phyloP scores from a whole-genome alignment of 2,113 vertebrate species.

The Ceyx cyanopectus region DNA sequence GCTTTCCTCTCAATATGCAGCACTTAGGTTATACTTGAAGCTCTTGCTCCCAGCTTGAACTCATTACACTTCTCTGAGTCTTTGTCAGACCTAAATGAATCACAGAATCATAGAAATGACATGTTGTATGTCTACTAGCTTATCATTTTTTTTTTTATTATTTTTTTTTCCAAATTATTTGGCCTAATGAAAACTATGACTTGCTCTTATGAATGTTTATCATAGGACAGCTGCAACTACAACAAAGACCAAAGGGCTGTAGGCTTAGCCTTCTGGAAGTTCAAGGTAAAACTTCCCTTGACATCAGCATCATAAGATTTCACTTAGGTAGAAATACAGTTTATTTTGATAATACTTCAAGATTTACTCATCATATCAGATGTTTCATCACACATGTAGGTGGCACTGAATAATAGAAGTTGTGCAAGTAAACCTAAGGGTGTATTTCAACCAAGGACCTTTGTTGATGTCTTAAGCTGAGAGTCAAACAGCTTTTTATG shows the following conservation, averaged over 20 bases:
- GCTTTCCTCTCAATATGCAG: background rate
- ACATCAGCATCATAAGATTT: accelerated
- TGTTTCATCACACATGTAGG: background rate
- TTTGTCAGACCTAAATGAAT: background rate
- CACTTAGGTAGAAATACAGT: background rate
- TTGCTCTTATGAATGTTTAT: background rate
- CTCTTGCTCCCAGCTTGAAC: background rate
- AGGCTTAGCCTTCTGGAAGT: background rate
- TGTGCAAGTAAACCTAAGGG: background rate
- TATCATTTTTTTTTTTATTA: no score
- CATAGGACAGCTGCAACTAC: background rate
- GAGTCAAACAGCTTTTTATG: slow-evolving; percentile 52
- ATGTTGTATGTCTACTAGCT: background rate
- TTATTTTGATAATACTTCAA: slow-evolving; percentile 1
- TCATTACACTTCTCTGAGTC: no score
- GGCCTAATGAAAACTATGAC: background rate
- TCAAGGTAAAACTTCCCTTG: background rate
- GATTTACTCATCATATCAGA: background rate
- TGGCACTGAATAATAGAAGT: slow-evolving; percentile 7
- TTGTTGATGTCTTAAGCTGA: slow-evolving; percentile 30
- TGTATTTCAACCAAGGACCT: slow-evolving; percentile 44
- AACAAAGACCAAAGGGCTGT: background rate
- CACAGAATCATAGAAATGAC: no score
- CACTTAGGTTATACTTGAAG: background rate
- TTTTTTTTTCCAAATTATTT: background rate